Percentiles rank a stretch among this genome's conserved stretches.
Evolutionary conservation across 1,140 invertebrate genomes (phyloP).

Genomic region (Thaumatotibia leucotreta): DNA sequence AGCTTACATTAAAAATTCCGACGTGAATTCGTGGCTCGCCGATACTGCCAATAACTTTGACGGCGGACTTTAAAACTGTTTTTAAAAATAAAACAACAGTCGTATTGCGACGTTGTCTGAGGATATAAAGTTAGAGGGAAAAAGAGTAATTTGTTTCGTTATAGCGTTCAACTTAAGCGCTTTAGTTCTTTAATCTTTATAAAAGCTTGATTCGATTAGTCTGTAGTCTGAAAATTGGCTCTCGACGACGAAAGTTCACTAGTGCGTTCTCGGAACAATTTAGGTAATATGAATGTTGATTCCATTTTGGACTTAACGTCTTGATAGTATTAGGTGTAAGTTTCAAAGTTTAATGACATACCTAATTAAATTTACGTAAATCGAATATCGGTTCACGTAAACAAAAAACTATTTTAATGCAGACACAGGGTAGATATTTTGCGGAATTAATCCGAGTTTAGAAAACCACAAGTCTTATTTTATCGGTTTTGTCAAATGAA

Average conservation of each 20-base stretch:
- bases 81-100: not conserved
- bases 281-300: not conserved
- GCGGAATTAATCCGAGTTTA: not conserved
- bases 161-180: not conserved
- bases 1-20: constrained; percentile 47
- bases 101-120: not conserved
- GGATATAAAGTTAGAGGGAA: not conserved
- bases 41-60: constrained; percentile 6
- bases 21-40: constrained; percentile 20
- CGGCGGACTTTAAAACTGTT: not conserved
- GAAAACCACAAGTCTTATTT: not conserved
- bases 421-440: not conserved
- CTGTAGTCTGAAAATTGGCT: not conserved
- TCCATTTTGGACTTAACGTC: not conserved
- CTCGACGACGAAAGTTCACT: not conserved
- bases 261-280: not conserved
- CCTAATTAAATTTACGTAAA: no score
- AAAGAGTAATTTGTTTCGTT: not conserved
- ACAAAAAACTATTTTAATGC: not conserved
- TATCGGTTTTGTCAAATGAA: not conserved
- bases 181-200: not conserved
- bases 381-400: no score
- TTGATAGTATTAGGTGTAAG: not conserved
- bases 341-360: no score
- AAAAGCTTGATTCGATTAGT: not conserved